A percentile compares a stretch with the other conserved stretches of the same genome.
Evolutionary conservation across 2,113 vertebrate species (phyloP).

Genomic region (Sapajus apella): DNA sequence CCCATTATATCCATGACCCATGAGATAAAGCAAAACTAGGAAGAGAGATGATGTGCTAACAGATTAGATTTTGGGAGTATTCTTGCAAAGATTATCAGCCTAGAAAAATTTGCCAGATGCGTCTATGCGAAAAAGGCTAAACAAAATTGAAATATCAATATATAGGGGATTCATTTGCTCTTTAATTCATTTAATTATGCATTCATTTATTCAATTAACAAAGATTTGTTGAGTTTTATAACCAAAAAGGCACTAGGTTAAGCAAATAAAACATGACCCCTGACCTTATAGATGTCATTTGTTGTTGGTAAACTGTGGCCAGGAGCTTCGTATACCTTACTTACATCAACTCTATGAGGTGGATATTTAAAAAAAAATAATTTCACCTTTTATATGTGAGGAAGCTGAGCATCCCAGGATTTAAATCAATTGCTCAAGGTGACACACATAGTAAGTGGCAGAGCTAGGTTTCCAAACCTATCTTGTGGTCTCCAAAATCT

Average conservation of each 20-base stretch:
- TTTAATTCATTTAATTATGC: constrained; percentile 21
- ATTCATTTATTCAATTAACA: constrained; percentile 38
- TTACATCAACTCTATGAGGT: background rate
- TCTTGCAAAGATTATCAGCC: constrained; percentile 24
- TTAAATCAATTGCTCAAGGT: background rate
- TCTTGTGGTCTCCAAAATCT: background rate
- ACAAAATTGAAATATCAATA: background rate
- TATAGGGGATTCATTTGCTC: background rate
- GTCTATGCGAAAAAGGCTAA: background rate
- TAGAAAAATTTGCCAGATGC: constrained; percentile 9
- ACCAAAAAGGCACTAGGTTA: background rate
- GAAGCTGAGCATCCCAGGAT: background rate
- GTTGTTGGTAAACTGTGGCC: background rate
- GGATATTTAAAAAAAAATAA: background rate
- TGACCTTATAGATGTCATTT: background rate
- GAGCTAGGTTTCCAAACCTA: background rate
- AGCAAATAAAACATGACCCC: constrained; percentile 2
- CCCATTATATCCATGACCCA: background rate
- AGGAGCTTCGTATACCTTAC: background rate
- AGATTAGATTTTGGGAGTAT: background rate
- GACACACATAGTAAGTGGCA: background rate
- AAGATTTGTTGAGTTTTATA: constrained; percentile 34
- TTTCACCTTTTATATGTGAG: background rate
- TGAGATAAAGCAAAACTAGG: constrained; percentile 18
- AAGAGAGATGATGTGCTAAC: background rate